These are phyloP conservation scores for Malurus melanocephalus DNA, from an alignment of 2,113 vertebrate genomes.

Conservation along the genomic window DNA sequence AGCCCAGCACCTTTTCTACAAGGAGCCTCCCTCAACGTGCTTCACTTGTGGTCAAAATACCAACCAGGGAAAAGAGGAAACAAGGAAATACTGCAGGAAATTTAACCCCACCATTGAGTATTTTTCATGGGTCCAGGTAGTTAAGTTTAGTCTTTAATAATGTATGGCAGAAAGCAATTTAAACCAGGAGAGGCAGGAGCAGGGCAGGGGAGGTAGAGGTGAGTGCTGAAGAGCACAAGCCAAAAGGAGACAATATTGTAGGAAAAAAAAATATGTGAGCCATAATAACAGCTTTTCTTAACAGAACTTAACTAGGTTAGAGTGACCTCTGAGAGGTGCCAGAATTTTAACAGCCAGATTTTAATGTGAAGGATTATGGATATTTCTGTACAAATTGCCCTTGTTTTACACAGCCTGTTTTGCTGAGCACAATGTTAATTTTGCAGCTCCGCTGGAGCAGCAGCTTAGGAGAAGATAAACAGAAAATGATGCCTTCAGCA, in stretches of 20 bases:
- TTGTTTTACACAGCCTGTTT: conserved; percentile 39
- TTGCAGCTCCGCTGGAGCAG: conserved; percentile 25
- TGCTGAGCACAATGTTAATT: conserved; percentile 53
- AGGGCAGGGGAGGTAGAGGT: not conserved
- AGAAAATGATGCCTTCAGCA: conserved; percentile 49
- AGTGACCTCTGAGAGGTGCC: conserved; percentile 18
- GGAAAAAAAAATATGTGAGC: not conserved
- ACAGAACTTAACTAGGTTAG: conserved; percentile 42
- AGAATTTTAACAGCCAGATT: conserved; percentile 34
- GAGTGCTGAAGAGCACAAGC: not conserved
- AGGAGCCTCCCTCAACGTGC: not conserved
- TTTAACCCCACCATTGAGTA: not conserved
- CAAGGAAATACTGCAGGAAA: not conserved
- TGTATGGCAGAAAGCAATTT: conserved; percentile 41
- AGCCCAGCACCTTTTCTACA: not conserved
- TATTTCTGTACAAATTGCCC: conserved; percentile 44
- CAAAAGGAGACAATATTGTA: not conserved
- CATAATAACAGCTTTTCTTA: conserved; percentile 4
- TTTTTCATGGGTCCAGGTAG: not conserved
- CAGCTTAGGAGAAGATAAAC: conserved; percentile 32
- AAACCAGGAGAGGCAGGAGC: conserved; percentile 2
- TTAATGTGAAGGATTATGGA: conserved; percentile 40
- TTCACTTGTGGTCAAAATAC: not conserved
- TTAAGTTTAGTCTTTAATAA: conserved; percentile 43
- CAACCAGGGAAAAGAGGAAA: not conserved